Percentiles rank a stretch among this genome's conserved stretches.
These are phyloP conservation scores for Alligator sinensis DNA, from an alignment of 2,113 vertebrate species.

Conservation along the genomic window DNA sequence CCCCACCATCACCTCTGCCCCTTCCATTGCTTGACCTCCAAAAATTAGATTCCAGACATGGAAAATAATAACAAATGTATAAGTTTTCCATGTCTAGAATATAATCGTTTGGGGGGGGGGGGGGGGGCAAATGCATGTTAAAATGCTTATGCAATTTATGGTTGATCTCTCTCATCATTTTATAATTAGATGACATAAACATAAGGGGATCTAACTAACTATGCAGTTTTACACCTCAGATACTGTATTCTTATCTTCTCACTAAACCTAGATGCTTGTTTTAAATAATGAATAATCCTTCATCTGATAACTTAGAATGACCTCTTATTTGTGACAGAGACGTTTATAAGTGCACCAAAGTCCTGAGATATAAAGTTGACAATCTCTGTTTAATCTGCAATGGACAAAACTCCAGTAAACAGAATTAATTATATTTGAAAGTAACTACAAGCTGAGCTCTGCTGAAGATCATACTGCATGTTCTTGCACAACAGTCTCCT, in stretches of 20 bases:
- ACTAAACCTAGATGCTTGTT: slow-evolving; percentile 1
- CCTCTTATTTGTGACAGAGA: slow-evolving; percentile 38
- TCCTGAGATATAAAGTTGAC: background rate
- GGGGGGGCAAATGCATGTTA: background rate
- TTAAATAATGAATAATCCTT: slow-evolving; percentile 31
- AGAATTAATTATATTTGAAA: background rate
- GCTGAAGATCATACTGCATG: background rate
- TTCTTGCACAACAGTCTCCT: background rate
- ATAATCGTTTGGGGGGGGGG: too few relatives aligned
- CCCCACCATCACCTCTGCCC: too few relatives aligned
- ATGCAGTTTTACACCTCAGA: background rate
- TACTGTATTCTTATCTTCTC: background rate
- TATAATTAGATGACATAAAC: slow-evolving; percentile 5
- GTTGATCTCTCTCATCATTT: background rate
- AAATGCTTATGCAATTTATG: background rate
- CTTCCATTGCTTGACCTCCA: too few relatives aligned
- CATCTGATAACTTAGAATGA: slow-evolving; percentile 8
- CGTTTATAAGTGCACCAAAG: slow-evolving; percentile 30
- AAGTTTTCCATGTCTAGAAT: too few relatives aligned
- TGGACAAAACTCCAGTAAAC: background rate
- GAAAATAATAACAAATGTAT: too few relatives aligned
- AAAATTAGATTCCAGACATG: too few relatives aligned
- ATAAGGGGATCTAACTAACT: background rate
- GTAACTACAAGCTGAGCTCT: background rate
- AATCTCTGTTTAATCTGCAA: background rate